Evolutionary conservation across 2,888 invertebrate genomes (phyloP).

Genomic region (Eilema depressum): DNA sequence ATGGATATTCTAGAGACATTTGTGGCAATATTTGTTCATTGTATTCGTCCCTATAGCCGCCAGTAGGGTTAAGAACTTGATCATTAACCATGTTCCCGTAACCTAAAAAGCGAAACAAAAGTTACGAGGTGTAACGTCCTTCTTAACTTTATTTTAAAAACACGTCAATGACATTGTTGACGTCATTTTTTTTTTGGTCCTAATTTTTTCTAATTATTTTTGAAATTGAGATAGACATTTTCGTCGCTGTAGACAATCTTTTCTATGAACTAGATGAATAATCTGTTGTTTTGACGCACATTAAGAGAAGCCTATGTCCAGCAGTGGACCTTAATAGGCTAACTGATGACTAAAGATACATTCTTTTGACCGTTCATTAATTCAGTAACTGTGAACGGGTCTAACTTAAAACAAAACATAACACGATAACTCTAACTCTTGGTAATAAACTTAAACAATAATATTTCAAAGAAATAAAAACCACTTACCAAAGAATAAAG

Average conservation of each 20-base stretch:
- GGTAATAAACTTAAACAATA: not conserved
- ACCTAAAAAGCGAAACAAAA: slow-evolving; percentile 12
- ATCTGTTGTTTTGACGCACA: too few species aligned
- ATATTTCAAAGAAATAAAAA: not conserved
- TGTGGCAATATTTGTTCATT: slow-evolving; percentile 56
- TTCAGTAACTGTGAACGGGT: too few species aligned
- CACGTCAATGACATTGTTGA: not conserved
- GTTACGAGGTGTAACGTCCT: not conserved
- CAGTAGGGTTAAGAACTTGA: slow-evolving; percentile 51
- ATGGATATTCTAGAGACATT: slow-evolving; percentile 62
- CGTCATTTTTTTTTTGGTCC: not conserved
- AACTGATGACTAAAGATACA: too few species aligned
- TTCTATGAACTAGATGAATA: too few species aligned
- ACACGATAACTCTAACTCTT: not conserved
- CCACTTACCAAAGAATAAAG: slow-evolving; percentile 59
- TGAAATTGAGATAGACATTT: too few species aligned
- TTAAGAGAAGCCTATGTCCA: too few species aligned
- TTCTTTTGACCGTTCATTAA: too few species aligned
- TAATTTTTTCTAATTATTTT: too few species aligned
- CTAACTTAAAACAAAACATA: not conserved
- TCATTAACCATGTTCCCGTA: slow-evolving; percentile 54
- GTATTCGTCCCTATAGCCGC: slow-evolving; percentile 61
- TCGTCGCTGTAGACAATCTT: too few species aligned
- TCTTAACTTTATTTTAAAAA: not conserved
- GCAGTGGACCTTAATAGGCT: too few species aligned